phyloP scores from a whole-genome alignment of 1,140 invertebrate species.

The Octopus sinensis region DNA sequence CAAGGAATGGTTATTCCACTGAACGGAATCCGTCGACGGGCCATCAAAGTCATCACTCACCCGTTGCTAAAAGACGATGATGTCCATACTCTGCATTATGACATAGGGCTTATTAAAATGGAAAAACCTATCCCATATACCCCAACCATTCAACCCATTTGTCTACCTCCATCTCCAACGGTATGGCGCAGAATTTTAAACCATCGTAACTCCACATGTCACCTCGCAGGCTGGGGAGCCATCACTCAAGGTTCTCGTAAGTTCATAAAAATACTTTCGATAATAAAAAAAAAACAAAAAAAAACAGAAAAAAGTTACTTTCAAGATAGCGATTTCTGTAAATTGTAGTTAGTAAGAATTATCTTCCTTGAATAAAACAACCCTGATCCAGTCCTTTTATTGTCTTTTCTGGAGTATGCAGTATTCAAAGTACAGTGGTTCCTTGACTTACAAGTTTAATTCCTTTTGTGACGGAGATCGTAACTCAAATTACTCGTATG shows the following conservation, averaged over 20 bases:
- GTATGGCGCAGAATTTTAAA: constrained; percentile 13
- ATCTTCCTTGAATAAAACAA: no score
- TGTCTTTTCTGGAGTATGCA: no score
- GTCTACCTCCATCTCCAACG: constrained; percentile 66
- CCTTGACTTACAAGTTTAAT: background rate
- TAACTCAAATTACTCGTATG: constrained; percentile 8
- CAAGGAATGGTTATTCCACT: background rate
- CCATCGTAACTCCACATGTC: constrained; percentile 59
- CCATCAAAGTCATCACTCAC: background rate
- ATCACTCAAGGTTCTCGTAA: background rate
- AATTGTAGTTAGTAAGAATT: no score
- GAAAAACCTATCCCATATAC: constrained; percentile 68
- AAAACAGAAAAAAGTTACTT: no score
- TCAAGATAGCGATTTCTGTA: no score
- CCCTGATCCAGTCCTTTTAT: no score
- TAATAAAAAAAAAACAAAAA: no score
- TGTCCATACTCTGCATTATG: constrained; percentile 67
- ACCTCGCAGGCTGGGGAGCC: constrained; percentile 80
- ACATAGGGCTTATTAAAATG: constrained; percentile 76
- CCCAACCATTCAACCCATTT: constrained; percentile 62
- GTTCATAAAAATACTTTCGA: background rate
- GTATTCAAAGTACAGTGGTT: background rate
- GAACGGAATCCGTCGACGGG: background rate
- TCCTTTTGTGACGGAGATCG: background rate
- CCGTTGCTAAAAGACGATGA: background rate